Conservation (phyloP, 2,888 invertebrate genomes). For the Chaetogeoica ovagalla region DNA sequence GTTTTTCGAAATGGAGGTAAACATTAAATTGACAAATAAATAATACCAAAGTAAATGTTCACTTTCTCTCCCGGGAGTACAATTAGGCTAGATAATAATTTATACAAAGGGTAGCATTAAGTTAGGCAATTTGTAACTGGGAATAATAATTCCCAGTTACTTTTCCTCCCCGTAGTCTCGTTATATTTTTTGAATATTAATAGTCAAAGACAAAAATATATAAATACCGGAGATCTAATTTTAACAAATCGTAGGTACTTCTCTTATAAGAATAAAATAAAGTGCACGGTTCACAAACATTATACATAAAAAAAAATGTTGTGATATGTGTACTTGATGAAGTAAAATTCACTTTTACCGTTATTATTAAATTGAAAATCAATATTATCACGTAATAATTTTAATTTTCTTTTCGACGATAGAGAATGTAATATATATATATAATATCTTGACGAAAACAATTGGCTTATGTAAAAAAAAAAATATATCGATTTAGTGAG, state of each 20-base stretch:
- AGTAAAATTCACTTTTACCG: background rate
- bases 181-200: conserved; percentile 27
- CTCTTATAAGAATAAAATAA: background rate
- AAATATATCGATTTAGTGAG: too few relatives aligned
- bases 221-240: background rate
- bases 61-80: conserved; percentile 5
- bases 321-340: background rate
- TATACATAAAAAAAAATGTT: background rate
- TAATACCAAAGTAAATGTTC: conserved; percentile 11
- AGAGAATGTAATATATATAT: background rate
- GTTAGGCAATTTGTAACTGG: conserved; percentile 21
- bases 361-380: background rate
- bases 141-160: conserved; percentile 41
- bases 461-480: too few relatives aligned
- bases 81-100: conserved; percentile 34
- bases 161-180: conserved; percentile 35
- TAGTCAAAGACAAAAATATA: conserved; percentile 23
- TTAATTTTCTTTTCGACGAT: background rate
- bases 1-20: background rate
- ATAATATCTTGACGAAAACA: too few relatives aligned
- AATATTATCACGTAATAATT: background rate
- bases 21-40: conserved; percentile 25
- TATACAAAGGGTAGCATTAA: conserved; percentile 11
- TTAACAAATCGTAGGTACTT: too few relatives aligned
- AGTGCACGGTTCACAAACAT: background rate